Evolutionary conservation across 2,113 vertebrate genomes (phyloP).

Genomic region (Charadrius vociferus): DNA sequence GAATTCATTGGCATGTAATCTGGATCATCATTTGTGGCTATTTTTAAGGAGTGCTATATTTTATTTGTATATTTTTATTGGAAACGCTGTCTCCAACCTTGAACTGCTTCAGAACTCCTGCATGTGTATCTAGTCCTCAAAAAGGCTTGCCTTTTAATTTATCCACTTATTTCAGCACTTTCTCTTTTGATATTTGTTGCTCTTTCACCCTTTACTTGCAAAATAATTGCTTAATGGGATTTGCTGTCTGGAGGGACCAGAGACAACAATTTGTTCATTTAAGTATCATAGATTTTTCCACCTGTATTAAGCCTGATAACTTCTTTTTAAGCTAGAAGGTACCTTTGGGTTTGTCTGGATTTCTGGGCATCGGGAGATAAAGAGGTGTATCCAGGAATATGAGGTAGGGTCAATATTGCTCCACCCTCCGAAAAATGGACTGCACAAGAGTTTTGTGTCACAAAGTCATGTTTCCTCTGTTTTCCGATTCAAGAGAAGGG

Average conservation of each 20-base stretch:
- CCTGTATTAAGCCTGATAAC: background rate
- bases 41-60: background rate
- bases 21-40: background rate
- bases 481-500: background rate
- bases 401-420: background rate
- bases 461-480: background rate
- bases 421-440: background rate
- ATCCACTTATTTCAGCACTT: background rate
- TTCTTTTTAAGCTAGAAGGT: background rate
- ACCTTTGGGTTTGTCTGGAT: background rate
- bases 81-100: background rate
- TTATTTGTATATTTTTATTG: background rate
- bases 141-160: background rate
- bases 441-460: background rate
- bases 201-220: background rate
- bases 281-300: background rate
- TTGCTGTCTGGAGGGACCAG: background rate
- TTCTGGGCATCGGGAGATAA: background rate
- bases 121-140: background rate
- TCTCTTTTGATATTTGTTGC: background rate
- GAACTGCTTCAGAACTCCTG: background rate
- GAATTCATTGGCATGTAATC: background rate
- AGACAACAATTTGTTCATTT: background rate
- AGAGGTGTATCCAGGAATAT: background rate
- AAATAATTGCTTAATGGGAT: background rate